Evolutionary conservation across 2,797 vertebrate genomes (phyloP), one percentile per base, ranked within the genome.

Genomic region (Linurgus olivaceus): DNA sequence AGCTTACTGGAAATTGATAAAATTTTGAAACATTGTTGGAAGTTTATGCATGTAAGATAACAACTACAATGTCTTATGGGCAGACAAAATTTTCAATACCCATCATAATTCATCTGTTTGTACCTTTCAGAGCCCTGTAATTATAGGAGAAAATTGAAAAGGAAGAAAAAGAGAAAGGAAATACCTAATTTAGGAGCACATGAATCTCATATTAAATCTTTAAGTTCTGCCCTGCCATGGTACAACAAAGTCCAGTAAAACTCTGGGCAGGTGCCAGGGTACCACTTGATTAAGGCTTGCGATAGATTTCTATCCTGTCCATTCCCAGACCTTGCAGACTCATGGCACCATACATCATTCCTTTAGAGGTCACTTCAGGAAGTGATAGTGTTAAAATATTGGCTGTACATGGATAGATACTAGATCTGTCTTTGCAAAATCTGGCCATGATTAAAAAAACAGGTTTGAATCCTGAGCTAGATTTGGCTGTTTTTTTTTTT

Each of bases 41-140:
- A 93, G 85, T 78, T 91, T 93, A 78, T 91, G 35, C 88, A 35
- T 72, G 93, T 85, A 95, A 74, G 42, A n/a, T 90, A 94, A 84
- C 61, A 93, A 84, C 96, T 95, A 95, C 38, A 14, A 11, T 42
- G 52, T 77, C 83, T 91, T 68, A n/a, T 18, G 23, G 63, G 31
- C 70, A 96, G 92, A 88, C 57, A 78, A 92, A 94, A 65, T 72
- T 95, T 92, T 95, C 96, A 87, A 68, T 78, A 52, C 25, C 10
- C 28, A 11, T 66, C 45, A 18, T 90, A 68, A 93, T 88, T 92
- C 25, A 88, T 55, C 55, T 40, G 29, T 82, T 93, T 63, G 26
- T 76, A 76, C 51, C 37, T 91, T 61, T 88, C 35, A 88, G 28
- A 68, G 8, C 2, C 65, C 55, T 86, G 52, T 67, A 78, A 57